Conservation (phyloP, 2,888 invertebrate species). For the Pyrrhosoma nymphula region DNA sequence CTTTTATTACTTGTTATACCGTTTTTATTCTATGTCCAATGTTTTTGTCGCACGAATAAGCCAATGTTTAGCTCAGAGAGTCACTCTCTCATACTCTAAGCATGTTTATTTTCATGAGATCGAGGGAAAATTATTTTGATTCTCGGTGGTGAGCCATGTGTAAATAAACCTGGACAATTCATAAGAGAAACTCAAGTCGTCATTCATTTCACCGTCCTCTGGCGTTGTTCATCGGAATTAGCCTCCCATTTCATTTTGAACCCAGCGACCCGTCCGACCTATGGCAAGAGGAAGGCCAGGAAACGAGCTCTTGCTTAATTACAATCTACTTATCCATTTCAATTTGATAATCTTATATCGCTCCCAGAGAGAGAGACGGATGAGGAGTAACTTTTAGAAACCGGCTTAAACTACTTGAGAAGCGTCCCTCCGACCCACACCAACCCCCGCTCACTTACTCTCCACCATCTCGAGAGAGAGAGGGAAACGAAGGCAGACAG, state of each 20-base stretch:
- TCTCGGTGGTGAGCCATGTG: neutral
- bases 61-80: too few relatives aligned
- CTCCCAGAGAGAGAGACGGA: neutral
- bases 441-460: neutral
- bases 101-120: neutral
- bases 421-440: neutral
- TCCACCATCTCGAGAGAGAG: neutral
- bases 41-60: too few relatives aligned
- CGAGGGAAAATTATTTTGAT: neutral
- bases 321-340: constrained; percentile 35
- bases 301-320: neutral
- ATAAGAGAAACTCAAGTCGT: neutral
- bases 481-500: neutral
- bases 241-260: neutral
- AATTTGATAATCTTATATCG: constrained; percentile 28
- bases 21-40: too few relatives aligned
- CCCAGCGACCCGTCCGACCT: neutral
- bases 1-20: too few relatives aligned
- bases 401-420: neutral
- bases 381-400: neutral
- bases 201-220: neutral
- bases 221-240: neutral
- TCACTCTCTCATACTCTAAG: too few relatives aligned
- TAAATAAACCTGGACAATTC: neutral
- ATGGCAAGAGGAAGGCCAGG: neutral